Evolutionary conservation across 2,797 vertebrate species (phyloP).

Genomic region (Pogoniulus pusillus): DNA sequence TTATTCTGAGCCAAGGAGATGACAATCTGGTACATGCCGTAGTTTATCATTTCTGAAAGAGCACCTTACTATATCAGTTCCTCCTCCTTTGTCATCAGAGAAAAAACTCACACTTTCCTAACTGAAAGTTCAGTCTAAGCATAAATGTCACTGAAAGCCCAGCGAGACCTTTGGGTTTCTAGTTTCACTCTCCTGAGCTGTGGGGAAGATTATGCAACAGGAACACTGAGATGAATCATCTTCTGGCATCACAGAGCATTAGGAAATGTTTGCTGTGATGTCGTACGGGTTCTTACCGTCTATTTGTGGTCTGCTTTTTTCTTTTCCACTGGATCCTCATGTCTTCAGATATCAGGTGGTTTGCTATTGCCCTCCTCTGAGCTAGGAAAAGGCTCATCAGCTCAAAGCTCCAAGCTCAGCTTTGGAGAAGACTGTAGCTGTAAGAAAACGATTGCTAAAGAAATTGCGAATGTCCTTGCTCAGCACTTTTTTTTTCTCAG

Average conservation of each 20-base stretch:
- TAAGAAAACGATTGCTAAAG: background rate
- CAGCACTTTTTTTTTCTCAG: background rate
- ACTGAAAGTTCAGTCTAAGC: conserved; percentile 71
- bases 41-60: conserved; percentile 41
- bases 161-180: conserved; percentile 61
- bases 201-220: conserved; percentile 75
- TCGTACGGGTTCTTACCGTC: conserved; percentile 18
- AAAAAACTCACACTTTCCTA: conserved; percentile 67
- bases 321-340: background rate
- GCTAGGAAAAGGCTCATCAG: background rate
- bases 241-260: conserved; percentile 45
- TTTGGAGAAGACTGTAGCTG: background rate
- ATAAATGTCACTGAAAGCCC: conserved; percentile 75
- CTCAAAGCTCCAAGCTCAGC: background rate
- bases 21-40: background rate
- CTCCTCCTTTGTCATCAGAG: conserved; percentile 38
- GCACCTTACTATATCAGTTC: background rate
- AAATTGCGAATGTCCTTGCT: background rate
- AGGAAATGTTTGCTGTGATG: conserved; percentile 59
- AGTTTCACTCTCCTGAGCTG: conserved; percentile 65
- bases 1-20: background rate
- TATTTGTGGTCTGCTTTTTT: conserved; percentile 45
- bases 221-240: conserved; percentile 73
- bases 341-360: background rate
- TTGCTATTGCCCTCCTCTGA: background rate